Base-by-base conservation (phyloP, 2,113 vertebrate species). In the Corythornis vintsioides region DNA sequence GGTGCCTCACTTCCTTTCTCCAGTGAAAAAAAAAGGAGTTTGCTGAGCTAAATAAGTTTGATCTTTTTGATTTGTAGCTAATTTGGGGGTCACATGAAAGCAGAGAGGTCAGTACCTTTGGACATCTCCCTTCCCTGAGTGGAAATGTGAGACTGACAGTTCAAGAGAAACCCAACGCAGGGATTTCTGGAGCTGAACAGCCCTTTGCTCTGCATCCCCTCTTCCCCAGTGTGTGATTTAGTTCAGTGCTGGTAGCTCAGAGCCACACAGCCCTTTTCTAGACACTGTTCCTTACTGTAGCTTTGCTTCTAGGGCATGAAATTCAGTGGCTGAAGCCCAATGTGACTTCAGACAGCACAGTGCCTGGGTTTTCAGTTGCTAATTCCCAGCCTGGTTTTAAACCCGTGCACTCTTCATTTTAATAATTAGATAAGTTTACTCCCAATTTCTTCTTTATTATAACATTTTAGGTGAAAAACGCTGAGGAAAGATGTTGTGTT, bases 401-500 rank as follows among this genome's bases (percentile, higher is more conserved):
- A 83, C 73, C 38, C 7, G 17, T 15, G 28, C 1, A 2, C 40
- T 91, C 88, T 84, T 84, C 45, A 29, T 64, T 86, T 82, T 63
- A 60, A 52, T 24, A 50, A 19, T 70, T 60, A 66, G 43, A 73
- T 84, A 52, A 77, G 65, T 80, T 83, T 79, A 20, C 28, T 83
- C n/a, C 25, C 2, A 72, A 28, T 56, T 89, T 38, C 18, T 79
- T 74, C 66, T 47, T 53, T 74, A 59, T 52, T 35, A 52, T 70
- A 42, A 64, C 26, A 48, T 77, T 92, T 60, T 84, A 93, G 83
- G 80, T 93, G 65, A 87, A 88, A 38, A 88, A 95, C 61, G 83
- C 73, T 26, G 61, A 86, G 84, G 91, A 89, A 89, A 89, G 55
- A 81, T 83, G 61, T 50, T 50, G 48, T 50, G 47, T 83, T 55